Conservation (phyloP, 2,797 vertebrate species). For the Melanotaenia boesemani region DNA sequence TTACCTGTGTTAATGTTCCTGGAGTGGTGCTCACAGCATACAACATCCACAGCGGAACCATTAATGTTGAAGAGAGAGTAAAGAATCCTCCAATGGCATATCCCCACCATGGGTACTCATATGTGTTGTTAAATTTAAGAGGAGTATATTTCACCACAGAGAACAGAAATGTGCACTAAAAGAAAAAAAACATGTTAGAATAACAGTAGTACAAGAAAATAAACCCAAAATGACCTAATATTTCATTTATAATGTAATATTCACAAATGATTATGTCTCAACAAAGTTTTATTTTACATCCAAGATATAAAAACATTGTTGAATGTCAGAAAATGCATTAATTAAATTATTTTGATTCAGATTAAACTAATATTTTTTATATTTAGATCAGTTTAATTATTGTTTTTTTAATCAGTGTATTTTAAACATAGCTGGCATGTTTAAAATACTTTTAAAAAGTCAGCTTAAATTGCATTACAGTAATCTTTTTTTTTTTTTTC, state of each 20-base stretch:
- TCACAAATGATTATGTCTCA: too few relatives aligned
- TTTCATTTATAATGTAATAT: too few relatives aligned
- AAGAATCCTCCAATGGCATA: constrained; percentile 82
- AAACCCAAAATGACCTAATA: background rate
- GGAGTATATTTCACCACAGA: constrained; percentile 81
- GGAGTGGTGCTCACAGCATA: constrained; percentile 77
- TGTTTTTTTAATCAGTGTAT: too few relatives aligned
- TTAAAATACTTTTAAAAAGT: too few relatives aligned
- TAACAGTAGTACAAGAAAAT: background rate
- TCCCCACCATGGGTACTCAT: constrained; percentile 89
- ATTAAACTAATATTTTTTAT: too few relatives aligned
- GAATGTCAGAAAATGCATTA: background rate
- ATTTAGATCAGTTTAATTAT: too few relatives aligned
- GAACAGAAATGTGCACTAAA: constrained; percentile 83
- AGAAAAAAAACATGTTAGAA: background rate
- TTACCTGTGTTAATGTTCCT: constrained; percentile 81
- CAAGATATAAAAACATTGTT: background rate
- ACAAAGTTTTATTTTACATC: background rate
- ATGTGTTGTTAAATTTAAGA: constrained; percentile 82
- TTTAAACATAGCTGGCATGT: too few relatives aligned
- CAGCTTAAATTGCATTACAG: too few relatives aligned
- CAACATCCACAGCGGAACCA: constrained; percentile 84
- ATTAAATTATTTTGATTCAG: background rate
- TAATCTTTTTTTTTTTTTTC: too few relatives aligned
- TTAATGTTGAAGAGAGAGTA: constrained; percentile 84